Conservation (phyloP, 1,140 invertebrate genomes). For the Caenorhabditis briggsae region DNA sequence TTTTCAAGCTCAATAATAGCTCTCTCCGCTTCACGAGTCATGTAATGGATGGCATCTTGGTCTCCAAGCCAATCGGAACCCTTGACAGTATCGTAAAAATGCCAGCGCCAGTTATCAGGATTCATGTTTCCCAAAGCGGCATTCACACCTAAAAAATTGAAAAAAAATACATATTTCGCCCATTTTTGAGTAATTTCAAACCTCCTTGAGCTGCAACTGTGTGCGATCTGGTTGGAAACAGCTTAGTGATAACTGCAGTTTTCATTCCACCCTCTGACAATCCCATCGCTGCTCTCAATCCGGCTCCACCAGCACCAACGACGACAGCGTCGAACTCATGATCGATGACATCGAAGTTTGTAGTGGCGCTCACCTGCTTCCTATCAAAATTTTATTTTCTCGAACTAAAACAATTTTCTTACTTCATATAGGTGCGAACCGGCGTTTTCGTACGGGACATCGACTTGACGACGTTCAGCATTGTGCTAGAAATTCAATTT, state of each 20-base stretch:
- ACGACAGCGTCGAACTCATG: slow-evolving; percentile 95
- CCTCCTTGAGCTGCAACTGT: slow-evolving; percentile 96
- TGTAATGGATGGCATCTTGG: slow-evolving; percentile 97
- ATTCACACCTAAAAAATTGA: slow-evolving; percentile 83
- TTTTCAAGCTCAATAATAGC: slow-evolving; percentile 97
- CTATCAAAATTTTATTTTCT: background rate
- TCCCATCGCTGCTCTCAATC: slow-evolving; percentile 91
- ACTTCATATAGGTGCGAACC: slow-evolving; percentile 16
- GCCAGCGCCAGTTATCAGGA: slow-evolving; percentile 96
- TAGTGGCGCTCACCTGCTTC: slow-evolving; percentile 30
- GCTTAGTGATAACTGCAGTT: slow-evolving; percentile 93
- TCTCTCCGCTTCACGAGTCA: slow-evolving; percentile 95
- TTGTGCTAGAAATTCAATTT: background rate
- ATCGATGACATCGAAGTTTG: slow-evolving; percentile 83
- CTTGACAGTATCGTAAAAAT: slow-evolving; percentile 97
- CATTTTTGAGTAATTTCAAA: background rate
- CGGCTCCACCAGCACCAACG: slow-evolving; percentile 94
- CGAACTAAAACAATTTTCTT: background rate
- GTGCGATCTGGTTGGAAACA: slow-evolving; percentile 89
- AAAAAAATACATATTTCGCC: background rate
- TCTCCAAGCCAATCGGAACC: slow-evolving; percentile 98
- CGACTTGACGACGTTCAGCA: slow-evolving; percentile 31
- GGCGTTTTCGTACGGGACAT: background rate
- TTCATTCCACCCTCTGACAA: slow-evolving; percentile 93
- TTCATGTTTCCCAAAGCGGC: slow-evolving; percentile 94